Conservation (phyloP, 92 coral and sea anemone species). For the Umimayanthus kanabou region DNA sequence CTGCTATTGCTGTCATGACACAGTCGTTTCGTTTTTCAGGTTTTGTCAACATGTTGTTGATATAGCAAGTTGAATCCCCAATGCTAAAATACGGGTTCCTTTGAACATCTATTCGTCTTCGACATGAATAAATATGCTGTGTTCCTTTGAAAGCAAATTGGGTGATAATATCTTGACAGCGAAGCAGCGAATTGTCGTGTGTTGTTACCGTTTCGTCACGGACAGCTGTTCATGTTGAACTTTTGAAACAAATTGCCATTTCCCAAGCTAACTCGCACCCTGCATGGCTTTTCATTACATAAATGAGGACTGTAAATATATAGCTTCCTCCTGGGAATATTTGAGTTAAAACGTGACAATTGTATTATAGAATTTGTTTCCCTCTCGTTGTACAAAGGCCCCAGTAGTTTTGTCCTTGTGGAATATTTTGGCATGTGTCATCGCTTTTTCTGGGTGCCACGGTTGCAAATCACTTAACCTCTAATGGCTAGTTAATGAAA, state of each 20-base stretch:
- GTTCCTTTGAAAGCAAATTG: slow-evolving; percentile 82
- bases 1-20: slow-evolving; percentile 30
- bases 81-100: slow-evolving; percentile 40
- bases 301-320: slow-evolving; percentile 40
- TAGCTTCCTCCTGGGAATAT: slow-evolving; percentile 39
- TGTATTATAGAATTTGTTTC: not conserved
- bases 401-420: not conserved
- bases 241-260: slow-evolving; percentile 45
- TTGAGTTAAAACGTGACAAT: not conserved
- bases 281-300: slow-evolving; percentile 53
- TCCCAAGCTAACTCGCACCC: slow-evolving; percentile 30
- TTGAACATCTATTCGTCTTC: slow-evolving; percentile 31
- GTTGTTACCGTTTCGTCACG: slow-evolving; percentile 72
- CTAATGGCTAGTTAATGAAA: slow-evolving; percentile 49
- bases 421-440: slow-evolving; percentile 45
- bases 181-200: slow-evolving; percentile 71
- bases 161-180: slow-evolving; percentile 83
- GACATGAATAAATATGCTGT: slow-evolving; percentile 90
- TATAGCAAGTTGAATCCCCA: slow-evolving; percentile 55
- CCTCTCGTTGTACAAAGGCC: not conserved
- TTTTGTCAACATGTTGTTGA: slow-evolving; percentile 67
- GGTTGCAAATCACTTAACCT: slow-evolving; percentile 32
- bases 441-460: slow-evolving; percentile 42
- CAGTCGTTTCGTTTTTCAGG: slow-evolving; percentile 45
- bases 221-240: slow-evolving; percentile 79